Evolutionary conservation across 2,888 invertebrate species (phyloP).

Genomic region (Deilephila porcellus): DNA sequence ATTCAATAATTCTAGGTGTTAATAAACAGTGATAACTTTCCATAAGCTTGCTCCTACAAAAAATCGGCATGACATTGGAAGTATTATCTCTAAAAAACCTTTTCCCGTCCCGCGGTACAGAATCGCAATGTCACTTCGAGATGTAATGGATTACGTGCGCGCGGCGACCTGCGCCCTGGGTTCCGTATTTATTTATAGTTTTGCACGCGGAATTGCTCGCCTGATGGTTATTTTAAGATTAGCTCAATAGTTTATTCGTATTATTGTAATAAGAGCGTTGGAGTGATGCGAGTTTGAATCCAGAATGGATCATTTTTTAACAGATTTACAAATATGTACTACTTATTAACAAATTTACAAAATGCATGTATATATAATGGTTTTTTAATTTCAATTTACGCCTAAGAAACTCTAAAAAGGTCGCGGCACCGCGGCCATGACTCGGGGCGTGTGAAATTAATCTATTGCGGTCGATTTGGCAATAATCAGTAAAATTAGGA

Average conservation of each 20-base stretch:
- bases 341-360: too few relatives aligned
- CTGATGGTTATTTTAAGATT: background rate
- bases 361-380: background rate
- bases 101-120: background rate
- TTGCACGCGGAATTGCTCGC: background rate
- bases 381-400: background rate
- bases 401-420: conserved; percentile 53
- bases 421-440: conserved; percentile 62
- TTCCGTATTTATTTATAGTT: conserved; percentile 15
- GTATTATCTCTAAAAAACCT: background rate
- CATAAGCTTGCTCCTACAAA: background rate
- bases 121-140: conserved; percentile 18
- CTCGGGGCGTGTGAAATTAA: conserved; percentile 69
- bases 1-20: too few relatives aligned
- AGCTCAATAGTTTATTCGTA: too few relatives aligned
- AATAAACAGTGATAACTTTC: too few relatives aligned
- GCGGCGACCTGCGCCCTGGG: background rate
- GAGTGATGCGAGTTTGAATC: too few relatives aligned
- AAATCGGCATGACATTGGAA: conserved; percentile 4
- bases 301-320: too few relatives aligned
- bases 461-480: conserved; percentile 56
- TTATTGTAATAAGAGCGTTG: too few relatives aligned
- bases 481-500: conserved; percentile 56
- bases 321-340: too few relatives aligned
- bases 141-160: conserved; percentile 18